Base-by-base conservation (phyloP, 2,797 vertebrate genomes). In the Paguma larvata region DNA sequence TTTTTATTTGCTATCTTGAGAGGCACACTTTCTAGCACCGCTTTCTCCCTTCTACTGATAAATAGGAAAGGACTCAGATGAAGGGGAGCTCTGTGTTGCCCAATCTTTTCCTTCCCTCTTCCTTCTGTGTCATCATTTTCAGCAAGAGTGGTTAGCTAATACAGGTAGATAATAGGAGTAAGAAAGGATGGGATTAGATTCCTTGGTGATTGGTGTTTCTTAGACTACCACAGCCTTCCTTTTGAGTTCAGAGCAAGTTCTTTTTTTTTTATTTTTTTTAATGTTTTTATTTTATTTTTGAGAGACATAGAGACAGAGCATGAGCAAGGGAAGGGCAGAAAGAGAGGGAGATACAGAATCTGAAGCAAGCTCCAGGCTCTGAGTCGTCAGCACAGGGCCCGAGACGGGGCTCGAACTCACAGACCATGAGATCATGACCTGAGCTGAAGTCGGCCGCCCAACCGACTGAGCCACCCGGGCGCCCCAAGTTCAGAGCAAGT, bases 1-100 rank as follows among this genome's bases (percentile, higher is more conserved):
- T 72, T 91, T 92, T 96, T 92, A 78, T 67, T 92, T 90, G 21
- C 70, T 38, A 44, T 89, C 25, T 93, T 79, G 53, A 56, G 44
- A 38, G 70, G 59, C 15, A 68, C 7, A 75, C 15, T 70, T 92
- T 94, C 38, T 75, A 62, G n/a, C 32, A 85, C 78, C n/a, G 79
- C 23, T 59, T 34, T 82, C 44, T 72, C 21, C 78, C n/a, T 85
- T 89, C 27, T 92, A 70, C 79, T 85, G 78, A 83, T 62, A 41
- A 87, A 32, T 56, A 86, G 68, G 27, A 82, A 80, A 88, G 59
- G 12, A 73, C 46, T 85, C 30, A 51, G 80, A 92, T 91, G 32
- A 86, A 87, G 62, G 86, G 73, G 0, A 82, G 16, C 23, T 62
- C 1, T 62, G 18, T 30, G 7, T 83, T 92, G 34, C 65, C 9